A percentile compares a stretch with the other conserved stretches of the same genome.
Evolutionary conservation across 2,888 invertebrate genomes (phyloP).

Genomic region (Plebejus melissa): DNA sequence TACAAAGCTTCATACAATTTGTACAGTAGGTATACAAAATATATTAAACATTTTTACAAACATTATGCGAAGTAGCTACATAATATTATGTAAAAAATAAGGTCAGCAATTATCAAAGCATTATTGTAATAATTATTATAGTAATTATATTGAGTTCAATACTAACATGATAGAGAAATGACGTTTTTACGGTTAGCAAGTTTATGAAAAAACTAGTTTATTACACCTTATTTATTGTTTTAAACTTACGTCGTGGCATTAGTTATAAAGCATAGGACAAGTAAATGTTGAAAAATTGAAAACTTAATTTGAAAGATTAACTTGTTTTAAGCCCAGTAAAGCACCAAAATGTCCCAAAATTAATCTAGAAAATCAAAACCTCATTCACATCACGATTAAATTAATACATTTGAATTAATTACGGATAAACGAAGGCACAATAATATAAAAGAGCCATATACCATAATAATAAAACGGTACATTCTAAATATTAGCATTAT

Average conservation of each 20-base stretch:
- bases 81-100: neutral
- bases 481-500: conserved; percentile 26
- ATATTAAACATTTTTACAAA: neutral
- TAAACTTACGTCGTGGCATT: neutral
- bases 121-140: neutral
- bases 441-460: neutral
- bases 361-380: neutral
- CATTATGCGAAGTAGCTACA: neutral
- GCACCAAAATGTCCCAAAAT: no score
- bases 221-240: neutral
- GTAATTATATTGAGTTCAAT: neutral
- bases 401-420: neutral
- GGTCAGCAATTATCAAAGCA: neutral
- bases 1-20: neutral
- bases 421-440: neutral
- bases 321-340: no score
- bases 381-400: neutral
- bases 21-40: neutral
- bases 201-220: conserved; percentile 2
- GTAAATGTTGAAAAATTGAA: neutral
- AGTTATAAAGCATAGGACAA: neutral
- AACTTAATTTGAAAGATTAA: no score
- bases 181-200: conserved; percentile 2
- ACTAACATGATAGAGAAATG: neutral
- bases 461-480: conserved; percentile 23